Evolutionary conservation across 35 echinoderm and acorn worm genomes (phyloP).

Genomic region (Amphiura filiformis): DNA sequence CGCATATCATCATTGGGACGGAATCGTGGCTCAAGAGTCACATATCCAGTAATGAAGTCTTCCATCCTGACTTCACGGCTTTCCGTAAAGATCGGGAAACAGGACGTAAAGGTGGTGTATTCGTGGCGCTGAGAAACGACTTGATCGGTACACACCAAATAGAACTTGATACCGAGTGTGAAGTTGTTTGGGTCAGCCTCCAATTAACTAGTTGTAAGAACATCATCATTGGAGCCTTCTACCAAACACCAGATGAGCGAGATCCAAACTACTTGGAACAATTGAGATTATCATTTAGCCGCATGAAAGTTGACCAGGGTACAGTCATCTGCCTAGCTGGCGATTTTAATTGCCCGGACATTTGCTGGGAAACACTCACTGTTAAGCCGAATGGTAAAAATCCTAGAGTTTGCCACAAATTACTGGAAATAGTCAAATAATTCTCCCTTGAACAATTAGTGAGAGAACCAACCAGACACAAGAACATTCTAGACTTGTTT

Average conservation of each 20-base stretch:
- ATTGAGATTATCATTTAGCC: background rate
- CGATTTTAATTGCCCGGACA: background rate
- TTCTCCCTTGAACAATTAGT: background rate
- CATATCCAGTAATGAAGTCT: background rate
- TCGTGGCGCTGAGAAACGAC: slow-evolving; percentile 25
- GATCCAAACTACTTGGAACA: background rate
- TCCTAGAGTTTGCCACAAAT: background rate
- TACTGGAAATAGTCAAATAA: background rate
- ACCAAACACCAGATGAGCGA: background rate
- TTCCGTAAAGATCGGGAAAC: background rate
- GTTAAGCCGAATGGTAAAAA: background rate
- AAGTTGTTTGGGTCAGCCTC: slow-evolving; percentile 24
- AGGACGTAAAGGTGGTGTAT: background rate
- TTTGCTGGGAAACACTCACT: background rate
- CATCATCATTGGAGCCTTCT: slow-evolving; percentile 11
- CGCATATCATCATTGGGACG: background rate
- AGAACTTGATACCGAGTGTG: slow-evolving; percentile 25
- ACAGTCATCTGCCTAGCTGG: slow-evolving; percentile 2
- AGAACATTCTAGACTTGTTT: background rate
- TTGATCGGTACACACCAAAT: slow-evolving; percentile 14
- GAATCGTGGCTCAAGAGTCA: background rate
- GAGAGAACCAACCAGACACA: background rate
- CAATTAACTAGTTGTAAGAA: slow-evolving; percentile 10
- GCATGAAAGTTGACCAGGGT: background rate
- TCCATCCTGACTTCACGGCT: background rate